Percentiles rank a stretch among this genome's conserved stretches.
Conservation (phyloP, 2,797 vertebrate genomes). For the Rhincodon typus region DNA sequence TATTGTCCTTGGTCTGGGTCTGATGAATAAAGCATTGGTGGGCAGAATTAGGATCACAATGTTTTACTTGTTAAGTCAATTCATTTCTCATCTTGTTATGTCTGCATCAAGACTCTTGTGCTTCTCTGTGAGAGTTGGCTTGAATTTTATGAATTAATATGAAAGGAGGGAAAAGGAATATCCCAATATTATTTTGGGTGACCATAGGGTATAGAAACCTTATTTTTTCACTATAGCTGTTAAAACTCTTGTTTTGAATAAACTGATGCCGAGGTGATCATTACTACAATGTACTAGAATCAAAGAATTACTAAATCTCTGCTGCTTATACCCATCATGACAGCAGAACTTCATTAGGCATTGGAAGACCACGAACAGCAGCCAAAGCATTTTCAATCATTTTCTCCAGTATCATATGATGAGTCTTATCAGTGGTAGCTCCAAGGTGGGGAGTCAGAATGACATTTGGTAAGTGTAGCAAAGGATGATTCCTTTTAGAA, state of each 20-base stretch:
- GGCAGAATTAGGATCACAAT: no score
- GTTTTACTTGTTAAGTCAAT: background rate
- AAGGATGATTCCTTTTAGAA: conserved; percentile 55
- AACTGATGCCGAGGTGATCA: background rate
- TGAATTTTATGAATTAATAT: background rate
- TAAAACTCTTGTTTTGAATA: background rate
- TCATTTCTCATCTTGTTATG: background rate
- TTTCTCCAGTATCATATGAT: conserved; percentile 50
- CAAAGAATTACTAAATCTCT: background rate
- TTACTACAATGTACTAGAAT: background rate
- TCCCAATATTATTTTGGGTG: background rate
- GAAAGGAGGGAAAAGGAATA: background rate
- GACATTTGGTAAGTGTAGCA: conserved; percentile 59
- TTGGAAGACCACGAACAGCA: conserved; percentile 49
- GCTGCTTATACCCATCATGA: background rate
- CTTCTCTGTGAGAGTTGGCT: background rate
- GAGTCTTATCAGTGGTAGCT: conserved; percentile 50
- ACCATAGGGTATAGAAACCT: background rate
- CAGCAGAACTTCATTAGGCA: conserved; percentile 52
- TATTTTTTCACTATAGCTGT: background rate
- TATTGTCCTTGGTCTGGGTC: no score
- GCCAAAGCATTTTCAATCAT: conserved; percentile 58
- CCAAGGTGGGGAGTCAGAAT: conserved; percentile 59
- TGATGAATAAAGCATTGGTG: no score
- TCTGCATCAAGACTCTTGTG: background rate